Conservation (phyloP, 2,113 vertebrate species). For the Clarias macrocephalus region DNA sequence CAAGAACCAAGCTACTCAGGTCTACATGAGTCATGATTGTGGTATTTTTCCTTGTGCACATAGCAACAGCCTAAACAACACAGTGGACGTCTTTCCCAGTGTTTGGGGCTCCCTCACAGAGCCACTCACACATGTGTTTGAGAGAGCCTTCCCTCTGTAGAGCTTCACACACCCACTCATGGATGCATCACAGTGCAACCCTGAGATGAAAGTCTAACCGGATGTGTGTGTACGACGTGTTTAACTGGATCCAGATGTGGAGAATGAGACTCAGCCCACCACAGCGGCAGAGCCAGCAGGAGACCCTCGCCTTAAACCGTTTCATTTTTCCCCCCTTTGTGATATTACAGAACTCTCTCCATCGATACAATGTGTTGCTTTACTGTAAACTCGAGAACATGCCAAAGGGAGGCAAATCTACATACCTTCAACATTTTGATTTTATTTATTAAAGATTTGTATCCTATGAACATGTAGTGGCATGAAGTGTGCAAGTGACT, state of each 20-base stretch:
- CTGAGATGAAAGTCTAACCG: slow-evolving; percentile 62
- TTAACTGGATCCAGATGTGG: slow-evolving; percentile 76
- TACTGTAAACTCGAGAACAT: neutral
- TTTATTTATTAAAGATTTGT: too few relatives aligned
- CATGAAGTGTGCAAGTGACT: neutral
- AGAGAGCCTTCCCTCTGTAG: slow-evolving; percentile 49
- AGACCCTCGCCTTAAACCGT: slow-evolving; percentile 40
- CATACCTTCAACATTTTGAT: neutral
- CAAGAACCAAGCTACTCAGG: neutral
- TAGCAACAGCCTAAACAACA: slow-evolving; percentile 18
- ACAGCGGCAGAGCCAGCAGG: slow-evolving; percentile 58
- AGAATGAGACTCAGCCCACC: slow-evolving; percentile 56
- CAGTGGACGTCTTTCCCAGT: slow-evolving; percentile 1
- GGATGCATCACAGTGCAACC: slow-evolving; percentile 29
- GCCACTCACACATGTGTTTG: slow-evolving; percentile 43
- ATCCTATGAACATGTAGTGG: too few relatives aligned
- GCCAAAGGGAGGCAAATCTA: neutral
- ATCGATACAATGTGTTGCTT: neutral
- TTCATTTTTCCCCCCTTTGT: too few relatives aligned
- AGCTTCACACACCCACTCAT: slow-evolving; percentile 17
- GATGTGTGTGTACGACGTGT: slow-evolving; percentile 71
- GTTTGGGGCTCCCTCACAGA: neutral
- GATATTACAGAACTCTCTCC: neutral
- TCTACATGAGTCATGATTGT: neutral
- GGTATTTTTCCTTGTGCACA: neutral